phyloP scores from a whole-genome alignment of 2,797 vertebrate genomes.

The Enteromius trimaculatus region DNA sequence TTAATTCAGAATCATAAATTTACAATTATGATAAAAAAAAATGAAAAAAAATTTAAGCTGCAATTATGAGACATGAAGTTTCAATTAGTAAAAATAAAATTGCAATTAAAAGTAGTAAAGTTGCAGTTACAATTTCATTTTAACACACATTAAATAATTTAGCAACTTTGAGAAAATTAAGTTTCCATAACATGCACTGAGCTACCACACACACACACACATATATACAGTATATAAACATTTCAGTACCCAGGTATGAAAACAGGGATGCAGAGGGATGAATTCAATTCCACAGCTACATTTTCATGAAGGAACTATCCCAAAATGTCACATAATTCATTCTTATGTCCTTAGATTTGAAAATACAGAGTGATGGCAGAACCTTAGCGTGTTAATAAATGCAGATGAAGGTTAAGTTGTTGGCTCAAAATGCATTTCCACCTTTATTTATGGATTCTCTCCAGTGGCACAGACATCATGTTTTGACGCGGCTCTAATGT shows the following conservation, averaged over 20 bases:
- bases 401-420: conserved; percentile 44
- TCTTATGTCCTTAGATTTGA: neutral
- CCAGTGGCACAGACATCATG: conserved; percentile 46
- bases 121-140: no score
- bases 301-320: neutral
- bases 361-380: neutral
- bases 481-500: conserved; percentile 52
- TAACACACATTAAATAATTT: no score
- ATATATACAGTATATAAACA: no score
- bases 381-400: conserved; percentile 12
- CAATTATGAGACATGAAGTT: neutral
- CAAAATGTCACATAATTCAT: neutral
- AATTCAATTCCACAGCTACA: neutral
- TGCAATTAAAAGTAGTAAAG: no score
- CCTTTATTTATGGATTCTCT: conserved; percentile 30
- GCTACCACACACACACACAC: no score
- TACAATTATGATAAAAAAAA: neutral
- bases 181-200: no score
- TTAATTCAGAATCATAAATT: neutral
- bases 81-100: neutral
- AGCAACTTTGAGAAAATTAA: no score
- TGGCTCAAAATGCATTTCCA: conserved; percentile 33
- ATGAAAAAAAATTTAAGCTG: neutral
- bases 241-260: neutral
- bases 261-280: neutral